phyloP scores from a whole-genome alignment of 1,140 invertebrate genomes.

The Brevipalpus yothersi region DNA sequence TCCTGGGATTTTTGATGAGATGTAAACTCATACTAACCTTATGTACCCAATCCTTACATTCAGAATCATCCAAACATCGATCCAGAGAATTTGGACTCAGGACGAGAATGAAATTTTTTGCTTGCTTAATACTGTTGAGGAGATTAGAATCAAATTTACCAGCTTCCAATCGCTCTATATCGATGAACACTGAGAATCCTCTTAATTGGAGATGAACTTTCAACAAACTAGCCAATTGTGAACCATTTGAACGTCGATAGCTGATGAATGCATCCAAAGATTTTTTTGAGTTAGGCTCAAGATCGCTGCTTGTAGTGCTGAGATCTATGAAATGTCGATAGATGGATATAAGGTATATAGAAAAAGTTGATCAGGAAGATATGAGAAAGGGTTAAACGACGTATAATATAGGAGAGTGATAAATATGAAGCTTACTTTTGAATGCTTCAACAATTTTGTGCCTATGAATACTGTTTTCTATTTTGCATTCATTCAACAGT shows the following conservation, averaged over 20 bases:
- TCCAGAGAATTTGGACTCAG: constrained; percentile 82
- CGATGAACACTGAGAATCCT: constrained; percentile 83
- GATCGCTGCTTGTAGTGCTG: background rate
- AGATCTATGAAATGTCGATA: background rate
- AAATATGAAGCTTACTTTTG: constrained; percentile 29
- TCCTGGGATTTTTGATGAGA: background rate
- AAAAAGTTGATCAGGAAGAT: background rate
- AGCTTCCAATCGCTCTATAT: constrained; percentile 77
- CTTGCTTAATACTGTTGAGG: constrained; percentile 81
- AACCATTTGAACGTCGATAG: constrained; percentile 88
- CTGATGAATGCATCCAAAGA: constrained; percentile 91
- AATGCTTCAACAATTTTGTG: constrained; percentile 66
- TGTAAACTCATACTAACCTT: constrained; percentile 34
- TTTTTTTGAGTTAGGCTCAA: constrained; percentile 31
- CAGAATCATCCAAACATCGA: constrained; percentile 65
- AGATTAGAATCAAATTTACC: constrained; percentile 98
- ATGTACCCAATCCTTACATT: constrained; percentile 97
- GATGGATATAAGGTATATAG: background rate
- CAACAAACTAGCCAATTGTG: constrained; percentile 58
- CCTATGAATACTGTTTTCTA: constrained; percentile 80
- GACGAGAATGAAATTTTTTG: constrained; percentile 86
- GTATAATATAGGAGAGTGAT: background rate
- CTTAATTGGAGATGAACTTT: constrained; percentile 79
- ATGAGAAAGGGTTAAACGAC: background rate
- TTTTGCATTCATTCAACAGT: constrained; percentile 60